A percentile compares a stretch with the other conserved stretches of the same genome.
These are phyloP conservation scores for Misgurnus anguillicaudatus DNA, from an alignment of 2,113 vertebrate genomes.

Conservation along the genomic window DNA sequence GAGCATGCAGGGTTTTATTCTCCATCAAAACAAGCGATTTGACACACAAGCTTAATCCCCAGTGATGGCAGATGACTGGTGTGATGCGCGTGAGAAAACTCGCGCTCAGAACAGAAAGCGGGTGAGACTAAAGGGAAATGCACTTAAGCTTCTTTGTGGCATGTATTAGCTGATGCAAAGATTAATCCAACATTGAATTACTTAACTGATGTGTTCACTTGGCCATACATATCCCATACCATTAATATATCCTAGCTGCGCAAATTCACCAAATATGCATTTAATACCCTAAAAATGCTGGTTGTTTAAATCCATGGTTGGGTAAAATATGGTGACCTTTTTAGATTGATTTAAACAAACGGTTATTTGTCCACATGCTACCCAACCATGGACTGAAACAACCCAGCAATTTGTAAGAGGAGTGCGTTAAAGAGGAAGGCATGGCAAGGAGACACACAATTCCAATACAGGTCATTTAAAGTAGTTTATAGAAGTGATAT, in stretches of 20 bases:
- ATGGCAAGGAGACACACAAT: too few relatives aligned
- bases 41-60: constrained; percentile 81
- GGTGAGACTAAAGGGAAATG: constrained; percentile 1
- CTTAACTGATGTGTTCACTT: background rate
- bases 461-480: too few relatives aligned
- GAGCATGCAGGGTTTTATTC: constrained; percentile 85
- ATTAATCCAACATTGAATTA: background rate
- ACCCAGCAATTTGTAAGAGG: too few relatives aligned
- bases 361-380: too few relatives aligned
- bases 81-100: constrained; percentile 79
- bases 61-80: constrained; percentile 62
- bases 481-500: too few relatives aligned
- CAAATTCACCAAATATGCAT: background rate
- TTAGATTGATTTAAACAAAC: too few relatives aligned
- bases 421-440: too few relatives aligned
- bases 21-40: constrained; percentile 89
- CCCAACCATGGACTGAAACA: too few relatives aligned
- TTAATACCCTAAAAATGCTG: background rate
- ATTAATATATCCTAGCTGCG: background rate
- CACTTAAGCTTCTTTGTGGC: background rate
- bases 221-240: background rate
- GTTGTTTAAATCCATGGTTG: too few relatives aligned
- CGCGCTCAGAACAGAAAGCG: background rate
- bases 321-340: too few relatives aligned
- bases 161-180: background rate